Percentiles rank a stretch among this genome's conserved stretches.
phyloP scores from a whole-genome alignment of 2,888 invertebrate species.

The Operophtera brumata region DNA sequence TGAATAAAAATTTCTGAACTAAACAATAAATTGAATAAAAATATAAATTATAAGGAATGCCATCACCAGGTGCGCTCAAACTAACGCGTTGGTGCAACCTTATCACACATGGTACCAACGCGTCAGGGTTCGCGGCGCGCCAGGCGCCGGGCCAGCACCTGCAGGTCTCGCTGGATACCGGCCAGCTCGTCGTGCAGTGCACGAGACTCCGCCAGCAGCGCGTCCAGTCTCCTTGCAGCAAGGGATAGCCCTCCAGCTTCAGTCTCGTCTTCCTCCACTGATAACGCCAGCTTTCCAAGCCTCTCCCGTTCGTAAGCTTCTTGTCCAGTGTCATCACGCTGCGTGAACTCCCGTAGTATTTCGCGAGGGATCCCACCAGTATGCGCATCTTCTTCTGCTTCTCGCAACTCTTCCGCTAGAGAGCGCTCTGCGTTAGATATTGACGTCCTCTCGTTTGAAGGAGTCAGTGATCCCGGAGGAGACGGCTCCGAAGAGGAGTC shows the following conservation, averaged over 20 bases:
- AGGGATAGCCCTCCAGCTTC: conserved; percentile 51
- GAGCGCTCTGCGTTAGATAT: conserved; percentile 48
- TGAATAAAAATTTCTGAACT: not conserved
- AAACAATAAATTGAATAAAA: not conserved
- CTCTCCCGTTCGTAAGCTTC: conserved; percentile 68
- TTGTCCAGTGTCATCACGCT: conserved; percentile 48
- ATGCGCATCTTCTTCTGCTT: conserved; percentile 63
- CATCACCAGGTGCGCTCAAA: conserved; percentile 19
- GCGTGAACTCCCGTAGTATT: conserved; percentile 49
- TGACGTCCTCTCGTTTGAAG: conserved; percentile 27
- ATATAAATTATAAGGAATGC: not conserved
- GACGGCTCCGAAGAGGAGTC: conserved; percentile 6
- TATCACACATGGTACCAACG: conserved; percentile 63
- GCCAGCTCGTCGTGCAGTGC: conserved; percentile 71
- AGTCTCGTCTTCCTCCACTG: conserved; percentile 68
- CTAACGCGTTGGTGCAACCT: conserved; percentile 23
- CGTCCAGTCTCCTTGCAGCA: conserved; percentile 67
- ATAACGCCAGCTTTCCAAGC: conserved; percentile 65
- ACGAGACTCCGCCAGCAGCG: conserved; percentile 70
- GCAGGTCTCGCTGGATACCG: conserved; percentile 74
- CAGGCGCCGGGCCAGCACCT: conserved; percentile 77
- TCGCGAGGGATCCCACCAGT: conserved; percentile 46
- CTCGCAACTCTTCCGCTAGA: conserved; percentile 67
- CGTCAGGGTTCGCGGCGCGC: conserved; percentile 65
- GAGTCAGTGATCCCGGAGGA: not conserved